Percentiles rank a stretch among this genome's conserved stretches.
phyloP scores from a whole-genome alignment of 2,888 invertebrate genomes.

The Lumbricus terrestris region DNA sequence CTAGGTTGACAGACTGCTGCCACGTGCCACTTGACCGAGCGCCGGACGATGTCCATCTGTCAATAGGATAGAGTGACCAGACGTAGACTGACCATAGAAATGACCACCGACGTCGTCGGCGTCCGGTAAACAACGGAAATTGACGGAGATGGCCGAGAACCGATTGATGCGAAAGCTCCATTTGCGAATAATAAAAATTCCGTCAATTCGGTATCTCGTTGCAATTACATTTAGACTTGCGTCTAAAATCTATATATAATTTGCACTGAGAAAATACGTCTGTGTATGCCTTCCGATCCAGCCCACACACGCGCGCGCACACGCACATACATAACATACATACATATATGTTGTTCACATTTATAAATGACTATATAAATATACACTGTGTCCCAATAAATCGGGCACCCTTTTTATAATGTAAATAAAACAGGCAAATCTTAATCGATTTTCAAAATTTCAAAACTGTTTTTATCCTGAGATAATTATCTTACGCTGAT shows the following conservation, averaged over 20 bases:
- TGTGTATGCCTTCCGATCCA: neutral
- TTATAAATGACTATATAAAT: too few relatives aligned
- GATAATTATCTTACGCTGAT: too few relatives aligned
- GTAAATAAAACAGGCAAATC: too few relatives aligned
- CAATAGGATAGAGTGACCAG: neutral
- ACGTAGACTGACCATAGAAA: neutral
- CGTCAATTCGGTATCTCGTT: neutral
- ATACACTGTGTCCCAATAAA: too few relatives aligned
- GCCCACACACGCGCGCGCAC: neutral
- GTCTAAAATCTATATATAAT: neutral
- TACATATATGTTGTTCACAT: neutral
- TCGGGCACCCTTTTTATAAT: too few relatives aligned
- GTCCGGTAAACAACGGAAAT: neutral
- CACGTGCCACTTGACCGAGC: neutral
- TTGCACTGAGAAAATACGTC: neutral
- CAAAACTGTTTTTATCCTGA: too few relatives aligned
- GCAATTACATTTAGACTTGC: neutral
- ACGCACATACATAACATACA: too few relatives aligned
- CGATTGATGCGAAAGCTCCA: neutral
- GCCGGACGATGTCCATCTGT: neutral
- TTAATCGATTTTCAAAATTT: too few relatives aligned
- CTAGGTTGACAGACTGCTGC: neutral
- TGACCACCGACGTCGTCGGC: neutral
- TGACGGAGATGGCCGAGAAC: neutral
- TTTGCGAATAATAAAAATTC: neutral